Base-by-base conservation (phyloP, 1,140 invertebrate genomes). In the Drosophila triauraria region DNA sequence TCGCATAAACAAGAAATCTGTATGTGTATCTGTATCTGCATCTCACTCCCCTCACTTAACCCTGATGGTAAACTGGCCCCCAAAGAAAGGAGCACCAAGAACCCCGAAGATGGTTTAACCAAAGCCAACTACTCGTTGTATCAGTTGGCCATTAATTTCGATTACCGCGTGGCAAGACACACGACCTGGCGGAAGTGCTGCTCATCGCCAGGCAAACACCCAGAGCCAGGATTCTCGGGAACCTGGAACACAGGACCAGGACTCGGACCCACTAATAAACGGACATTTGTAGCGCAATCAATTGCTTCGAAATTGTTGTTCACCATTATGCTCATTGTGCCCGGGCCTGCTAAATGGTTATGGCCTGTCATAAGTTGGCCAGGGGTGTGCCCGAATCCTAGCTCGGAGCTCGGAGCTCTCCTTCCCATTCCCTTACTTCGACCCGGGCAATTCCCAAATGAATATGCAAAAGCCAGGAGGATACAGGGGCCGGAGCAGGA, bases 271-370 rank as follows among this genome's bases (percentile, higher is more conserved):
- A 75, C 84, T 88, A 90, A 88, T 88, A 88, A 90, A 90, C 85
- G 85, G 78, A 79, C 85, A 88, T 88, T 88, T 88, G 85, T 90
- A 90, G 79, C 86, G 75, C 85, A 90, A 90, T 91, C 85, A 90
- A 90, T 90, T 90, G 85, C 90, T 90, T 91, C 86, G 81, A 74
- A 90, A 88, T 88, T 88, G 85, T 88, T 88, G 84, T 88, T 88
- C 72, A 80, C 77, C 84, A 87, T 87, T 87, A 87, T 88, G 84
- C 78, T 80, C 80, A 87, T 85, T 86, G 80, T 75, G 81, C 67
- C 40, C 27, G 27, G 76, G 58, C 67, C 70, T 76, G 78, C 74
- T 90, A 91, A 90, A 90, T 90, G 85, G 81, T 91, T 90, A 90
- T 90, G 71, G 86, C 86, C 85, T 90, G 86, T 90, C 85, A 90